Base-by-base conservation (phyloP, 2,888 invertebrate genomes). In the Emesis furor region DNA sequence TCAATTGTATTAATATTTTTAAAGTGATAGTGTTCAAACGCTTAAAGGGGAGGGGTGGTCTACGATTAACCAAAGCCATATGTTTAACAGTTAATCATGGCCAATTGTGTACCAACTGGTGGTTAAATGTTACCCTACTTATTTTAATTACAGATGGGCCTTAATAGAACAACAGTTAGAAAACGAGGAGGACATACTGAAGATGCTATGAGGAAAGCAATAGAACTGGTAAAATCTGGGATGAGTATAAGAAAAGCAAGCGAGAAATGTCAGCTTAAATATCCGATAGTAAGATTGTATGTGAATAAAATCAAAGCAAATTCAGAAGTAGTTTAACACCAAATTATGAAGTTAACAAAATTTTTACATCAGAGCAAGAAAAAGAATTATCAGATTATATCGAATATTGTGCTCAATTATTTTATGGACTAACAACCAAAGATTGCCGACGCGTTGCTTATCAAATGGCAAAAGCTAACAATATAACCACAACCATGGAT, bases 11-110 rank as follows among this genome's bases (percentile, higher is more conserved):
- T 6, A 65, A 24, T 65, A 65, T 8, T n/a, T 65, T 65, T n/a
- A 65, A 65, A 65, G 65, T 24, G n/a, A n/a, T 24, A 24, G 30
- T 35, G 10, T 35, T 35, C 35, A 68, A 32, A 32, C 32, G 30
- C 10, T 72, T 42, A 46, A 8, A n/a, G 51, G 51, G 30, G 32
- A 17, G 14, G 72, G 72, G 72, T 72, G 10, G 35, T 46, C 24
- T 59, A 73, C 73, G 59, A 37, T 73, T 59, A 73, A 73, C 73
- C 73, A 73, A 46, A 30, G 8, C 17, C 7, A 37, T 46, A 73
- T 73, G 73, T 73, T 39, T n/a, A 73, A 73, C 73, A 73, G 46
- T 73, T 46, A 73, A 59, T 59, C 73, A 73, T 46, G 73, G 73
- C 24, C 39, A 62, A 51, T 14, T 62, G 73, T 74, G 73, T 74